Percentiles rank a stretch among this genome's conserved stretches.
These are phyloP conservation scores for Listrodromus nycthemerus DNA, from an alignment of 2,888 invertebrate species.

Conservation along the genomic window DNA sequence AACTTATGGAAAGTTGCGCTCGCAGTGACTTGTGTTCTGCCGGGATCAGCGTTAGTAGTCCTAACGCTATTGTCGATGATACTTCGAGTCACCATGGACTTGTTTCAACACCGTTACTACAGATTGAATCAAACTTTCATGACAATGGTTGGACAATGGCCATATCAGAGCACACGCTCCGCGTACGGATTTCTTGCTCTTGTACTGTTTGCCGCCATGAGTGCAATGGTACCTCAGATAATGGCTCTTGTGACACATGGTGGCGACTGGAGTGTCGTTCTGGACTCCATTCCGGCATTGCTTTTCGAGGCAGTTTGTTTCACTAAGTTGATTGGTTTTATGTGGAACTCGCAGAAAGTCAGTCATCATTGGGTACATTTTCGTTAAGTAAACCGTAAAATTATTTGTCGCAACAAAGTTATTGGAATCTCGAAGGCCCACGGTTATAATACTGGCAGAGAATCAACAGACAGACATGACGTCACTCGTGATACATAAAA, in stretches of 20 bases:
- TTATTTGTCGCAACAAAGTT: too few relatives aligned
- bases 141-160: slow-evolving; percentile 45
- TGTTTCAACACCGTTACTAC: slow-evolving; percentile 33
- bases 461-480: too few relatives aligned
- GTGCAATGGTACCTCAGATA: slow-evolving; percentile 44
- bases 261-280: slow-evolving; percentile 18
- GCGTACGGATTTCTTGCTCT: background rate
- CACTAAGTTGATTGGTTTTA: too few relatives aligned
- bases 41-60: background rate
- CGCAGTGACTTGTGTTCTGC: background rate
- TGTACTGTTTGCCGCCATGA: background rate
- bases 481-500: too few relatives aligned
- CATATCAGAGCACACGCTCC: slow-evolving; percentile 28
- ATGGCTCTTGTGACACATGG: slow-evolving; percentile 20
- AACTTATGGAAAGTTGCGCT: background rate
- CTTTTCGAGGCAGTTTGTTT: background rate
- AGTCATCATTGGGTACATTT: too few relatives aligned
- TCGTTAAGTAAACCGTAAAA: too few relatives aligned
- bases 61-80: background rate
- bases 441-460: too few relatives aligned
- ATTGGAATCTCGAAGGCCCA: too few relatives aligned
- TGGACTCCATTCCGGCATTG: background rate
- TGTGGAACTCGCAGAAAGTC: too few relatives aligned
- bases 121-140: slow-evolving; percentile 39
- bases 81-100: slow-evolving; percentile 31